These are phyloP conservation scores for Scarus forsteni DNA, from an alignment of 2,797 vertebrate genomes.

Conservation along the genomic window DNA sequence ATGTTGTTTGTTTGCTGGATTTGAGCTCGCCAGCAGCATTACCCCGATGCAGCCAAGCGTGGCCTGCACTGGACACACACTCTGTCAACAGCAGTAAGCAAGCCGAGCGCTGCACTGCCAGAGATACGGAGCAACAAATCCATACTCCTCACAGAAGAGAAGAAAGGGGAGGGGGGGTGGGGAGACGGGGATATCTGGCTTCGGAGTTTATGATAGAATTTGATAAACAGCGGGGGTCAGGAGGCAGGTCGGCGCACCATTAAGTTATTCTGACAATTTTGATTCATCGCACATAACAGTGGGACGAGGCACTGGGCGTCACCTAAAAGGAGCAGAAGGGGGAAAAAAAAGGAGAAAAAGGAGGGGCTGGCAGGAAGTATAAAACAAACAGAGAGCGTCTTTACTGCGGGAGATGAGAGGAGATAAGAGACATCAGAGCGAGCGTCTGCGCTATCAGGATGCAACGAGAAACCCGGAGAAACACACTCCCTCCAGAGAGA, in stretches of 20 bases:
- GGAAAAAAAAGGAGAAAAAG: not conserved
- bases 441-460: constrained; percentile 60
- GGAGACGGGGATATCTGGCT: constrained; percentile 15
- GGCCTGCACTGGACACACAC: constrained; percentile 63
- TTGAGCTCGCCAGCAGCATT: constrained; percentile 62
- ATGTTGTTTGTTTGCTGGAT: constrained; percentile 68
- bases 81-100: constrained; percentile 66
- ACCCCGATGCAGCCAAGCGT: constrained; percentile 63
- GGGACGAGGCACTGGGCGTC: constrained; percentile 41
- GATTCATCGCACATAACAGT: constrained; percentile 51
- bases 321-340: not conserved
- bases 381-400: constrained; percentile 59
- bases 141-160: constrained; percentile 55
- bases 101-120: constrained; percentile 55
- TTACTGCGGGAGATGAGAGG: constrained; percentile 59
- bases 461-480: constrained; percentile 46
- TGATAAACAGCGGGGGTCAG: constrained; percentile 67
- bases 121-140: constrained; percentile 72
- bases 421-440: constrained; percentile 65
- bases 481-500: constrained; percentile 36
- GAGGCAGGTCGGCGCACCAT: constrained; percentile 53
- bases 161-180: constrained; percentile 17
- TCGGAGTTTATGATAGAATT: constrained; percentile 48
- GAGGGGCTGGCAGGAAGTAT: constrained; percentile 49
- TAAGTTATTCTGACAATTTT: constrained; percentile 64